Percentiles rank a stretch among this genome's conserved stretches.
Evolutionary conservation across 2,888 invertebrate species (phyloP).

Genomic region (Hyles lineata): DNA sequence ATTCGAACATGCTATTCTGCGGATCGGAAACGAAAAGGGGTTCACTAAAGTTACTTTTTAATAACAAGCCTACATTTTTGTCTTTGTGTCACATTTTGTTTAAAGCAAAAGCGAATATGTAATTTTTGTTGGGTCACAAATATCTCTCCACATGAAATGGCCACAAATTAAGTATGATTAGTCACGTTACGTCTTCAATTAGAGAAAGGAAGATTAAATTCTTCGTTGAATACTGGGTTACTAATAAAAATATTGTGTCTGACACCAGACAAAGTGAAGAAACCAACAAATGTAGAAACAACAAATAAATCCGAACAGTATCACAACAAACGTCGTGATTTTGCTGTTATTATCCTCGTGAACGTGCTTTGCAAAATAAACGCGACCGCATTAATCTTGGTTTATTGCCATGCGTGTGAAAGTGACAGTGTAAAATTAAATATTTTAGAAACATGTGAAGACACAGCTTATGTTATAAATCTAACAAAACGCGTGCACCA

Average conservation of each 20-base stretch:
- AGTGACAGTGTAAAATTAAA: slow-evolving; percentile 17
- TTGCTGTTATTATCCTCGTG: slow-evolving; percentile 1
- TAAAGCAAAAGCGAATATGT: not conserved
- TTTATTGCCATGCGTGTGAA: slow-evolving; percentile 7
- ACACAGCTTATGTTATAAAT: slow-evolving; percentile 44
- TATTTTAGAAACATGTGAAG: slow-evolving; percentile 31
- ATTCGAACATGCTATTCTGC: not conserved
- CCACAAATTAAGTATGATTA: too few species aligned
- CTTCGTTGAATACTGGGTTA: not conserved
- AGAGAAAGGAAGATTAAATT: not conserved
- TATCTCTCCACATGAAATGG: not conserved
- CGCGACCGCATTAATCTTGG: not conserved
- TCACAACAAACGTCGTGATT: not conserved
- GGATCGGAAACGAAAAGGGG: slow-evolving; percentile 3
- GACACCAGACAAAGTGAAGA: not conserved
- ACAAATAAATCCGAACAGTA: not conserved
- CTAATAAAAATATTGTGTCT: not conserved
- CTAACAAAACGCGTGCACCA: slow-evolving; percentile 35
- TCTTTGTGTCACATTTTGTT: not conserved
- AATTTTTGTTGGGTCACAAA: not conserved
- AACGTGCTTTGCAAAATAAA: slow-evolving; percentile 3
- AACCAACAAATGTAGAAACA: not conserved
- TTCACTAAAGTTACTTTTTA: not conserved
- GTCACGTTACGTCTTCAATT: too few species aligned
- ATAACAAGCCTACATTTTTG: not conserved